Evolutionary conservation across 2,113 vertebrate species (phyloP).

Genomic region (Mus pahari): DNA sequence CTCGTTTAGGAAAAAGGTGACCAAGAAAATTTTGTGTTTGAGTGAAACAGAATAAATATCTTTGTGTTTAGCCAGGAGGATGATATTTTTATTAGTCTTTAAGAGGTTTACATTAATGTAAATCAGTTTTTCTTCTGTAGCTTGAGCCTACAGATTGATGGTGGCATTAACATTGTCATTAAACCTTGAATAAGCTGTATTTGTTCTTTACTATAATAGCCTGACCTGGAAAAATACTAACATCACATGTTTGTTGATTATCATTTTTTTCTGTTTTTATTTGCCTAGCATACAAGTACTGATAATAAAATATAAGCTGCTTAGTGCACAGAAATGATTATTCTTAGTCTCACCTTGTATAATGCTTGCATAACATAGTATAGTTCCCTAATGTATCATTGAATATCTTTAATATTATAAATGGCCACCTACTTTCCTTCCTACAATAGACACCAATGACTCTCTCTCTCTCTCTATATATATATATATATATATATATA

Average conservation of each 20-base stretch:
- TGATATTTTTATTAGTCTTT: conserved; percentile 79
- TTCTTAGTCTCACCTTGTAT: not conserved
- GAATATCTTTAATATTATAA: not conserved
- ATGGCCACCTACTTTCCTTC: not conserved
- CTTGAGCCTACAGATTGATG: conserved; percentile 72
- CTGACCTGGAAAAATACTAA: conserved; percentile 5
- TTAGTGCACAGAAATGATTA: not conserved
- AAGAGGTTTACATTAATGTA: conserved; percentile 79
- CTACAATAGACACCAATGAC: not conserved
- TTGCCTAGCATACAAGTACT: not conserved
- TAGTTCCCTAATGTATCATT: not conserved
- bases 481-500: too few species aligned
- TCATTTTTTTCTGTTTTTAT: not conserved
- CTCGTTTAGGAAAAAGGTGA: conserved; percentile 70
- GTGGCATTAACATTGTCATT: conserved; percentile 68
- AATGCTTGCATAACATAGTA: not conserved
- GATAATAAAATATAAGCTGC: not conserved
- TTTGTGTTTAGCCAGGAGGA: conserved; percentile 65
- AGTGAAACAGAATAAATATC: conserved; percentile 73
- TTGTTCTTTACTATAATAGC: conserved; percentile 16
- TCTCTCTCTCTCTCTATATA: too few species aligned
- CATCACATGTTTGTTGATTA: conserved; percentile 8
- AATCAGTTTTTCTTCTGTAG: conserved; percentile 82
- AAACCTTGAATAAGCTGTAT: conserved; percentile 79
- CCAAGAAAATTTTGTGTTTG: conserved; percentile 72